Base-by-base conservation (phyloP, 2,888 invertebrate genomes). In the Hypsopygia costalis region DNA sequence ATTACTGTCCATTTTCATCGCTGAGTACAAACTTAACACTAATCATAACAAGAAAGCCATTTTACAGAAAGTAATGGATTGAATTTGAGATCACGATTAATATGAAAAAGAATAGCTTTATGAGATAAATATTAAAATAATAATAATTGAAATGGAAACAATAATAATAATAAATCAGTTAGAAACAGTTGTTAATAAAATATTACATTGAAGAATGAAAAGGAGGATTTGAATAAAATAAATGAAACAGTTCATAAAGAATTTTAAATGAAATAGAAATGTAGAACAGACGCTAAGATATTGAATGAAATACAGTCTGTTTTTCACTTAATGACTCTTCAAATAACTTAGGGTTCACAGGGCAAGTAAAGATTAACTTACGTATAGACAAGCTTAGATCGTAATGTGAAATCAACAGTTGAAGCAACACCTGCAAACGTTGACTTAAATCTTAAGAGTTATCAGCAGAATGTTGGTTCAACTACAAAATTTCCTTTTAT, bases 1-100 rank as follows among this genome's bases (percentile, higher is more conserved):
- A 79, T 59, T 80, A 85, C 85, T 85, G 81, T 77, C 81, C 79
- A 61, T 76, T 79, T 75, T 68, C 61, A 50, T 68, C 66, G 69
- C 62, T 66, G 62, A 64, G 44, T 41, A 61, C 41, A 55, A 62
- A 54, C 67, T 62, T 62, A 69, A 34, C 44, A 49, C 62, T 63
- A 35, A 41, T 58, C 50, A 47, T 47, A 55, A 61, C 46, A 55
- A 58, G 49, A 56, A 60, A 50, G 54, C 42, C 52, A 53, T 52
- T 63, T 60, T 30, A 57, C 35, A 55, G 40, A 49, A 39, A 54
- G 57, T 58, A 49, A 54, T n/a, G 42, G 51, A 38, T 41, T 12
- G 11, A 30, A 46, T 62, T 40, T 51, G 51, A 51, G 51, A 51
- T 51, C 51, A 51, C 43, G 43, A 41, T 43, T 43, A 43, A 40